Evolutionary conservation across 2,888 invertebrate species (phyloP).

Genomic region (Odontocerum albicorne): DNA sequence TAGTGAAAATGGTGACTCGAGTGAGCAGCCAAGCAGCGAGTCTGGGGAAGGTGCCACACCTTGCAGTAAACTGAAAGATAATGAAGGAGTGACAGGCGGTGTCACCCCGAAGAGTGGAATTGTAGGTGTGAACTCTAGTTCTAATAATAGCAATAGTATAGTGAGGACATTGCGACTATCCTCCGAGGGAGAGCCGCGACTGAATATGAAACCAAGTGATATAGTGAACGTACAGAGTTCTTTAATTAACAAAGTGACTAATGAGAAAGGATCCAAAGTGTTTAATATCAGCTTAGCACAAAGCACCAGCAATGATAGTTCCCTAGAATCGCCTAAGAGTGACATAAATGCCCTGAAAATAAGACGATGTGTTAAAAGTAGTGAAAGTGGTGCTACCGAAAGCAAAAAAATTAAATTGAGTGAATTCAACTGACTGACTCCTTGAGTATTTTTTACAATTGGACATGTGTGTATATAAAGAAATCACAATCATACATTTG

Average conservation of each 20-base stretch:
- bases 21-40: constrained; percentile 57
- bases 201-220: constrained; percentile 50
- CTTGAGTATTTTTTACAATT: neutral
- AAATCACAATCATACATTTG: too few relatives aligned
- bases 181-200: constrained; percentile 50
- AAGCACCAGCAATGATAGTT: constrained; percentile 12
- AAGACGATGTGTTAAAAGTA: constrained; percentile 24
- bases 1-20: constrained; percentile 53
- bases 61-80: constrained; percentile 38
- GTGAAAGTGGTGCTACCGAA: constrained; percentile 29
- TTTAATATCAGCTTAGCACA: constrained; percentile 21
- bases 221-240: constrained; percentile 57
- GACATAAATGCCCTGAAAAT: constrained; percentile 22
- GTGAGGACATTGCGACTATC: constrained; percentile 52
- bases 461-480: neutral
- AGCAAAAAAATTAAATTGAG: constrained; percentile 32
- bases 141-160: constrained; percentile 37
- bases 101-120: neutral
- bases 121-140: neutral
- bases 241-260: constrained; percentile 54
- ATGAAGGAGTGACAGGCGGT: constrained; percentile 9
- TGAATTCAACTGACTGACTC: constrained; percentile 31
- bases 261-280: constrained; percentile 51
- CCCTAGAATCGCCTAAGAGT: constrained; percentile 15
- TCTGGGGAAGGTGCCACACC: constrained; percentile 46